Evolutionary conservation across 2,113 vertebrate species (phyloP), one percentile per base, ranked within the genome.

Genomic region (Ameiurus melas): DNA sequence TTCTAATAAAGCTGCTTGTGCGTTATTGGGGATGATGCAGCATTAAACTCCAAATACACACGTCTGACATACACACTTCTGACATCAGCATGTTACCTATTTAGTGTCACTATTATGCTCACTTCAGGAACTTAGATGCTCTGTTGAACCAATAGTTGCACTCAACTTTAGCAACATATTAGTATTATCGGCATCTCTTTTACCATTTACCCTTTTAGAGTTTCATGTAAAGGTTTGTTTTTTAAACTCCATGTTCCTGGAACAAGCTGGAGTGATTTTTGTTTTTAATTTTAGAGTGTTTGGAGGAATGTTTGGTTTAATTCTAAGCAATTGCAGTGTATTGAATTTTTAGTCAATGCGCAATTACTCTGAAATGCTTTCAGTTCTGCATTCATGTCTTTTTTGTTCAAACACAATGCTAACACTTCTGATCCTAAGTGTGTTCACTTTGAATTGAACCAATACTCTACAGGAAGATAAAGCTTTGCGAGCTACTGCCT

Each of bases 1-100:
- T 71, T 73, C 78, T 82, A 90, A 89, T 90, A 89, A 90, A 87
- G 80, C 83, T 85, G 81, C 71, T 78, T 60, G 70, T 83, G 82
- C n/a, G 81, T 90, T 88, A 80, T 73, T 36, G 66, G 47, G 66
- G 80, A 62, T 39, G 73, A 85, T 82, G 82, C 73, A 82, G 88
- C 55, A 87, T 78, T 81, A 82, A 55, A 66, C 68, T 57, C 86
- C 86, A 82, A 86, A 85, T 86, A 36, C 78, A 51, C 86, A 73
- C 12, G 20, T 87, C 86, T 83, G 80, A 62, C 66, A 83, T 87
- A 53, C 78, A 60, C 86, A 83, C 12, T 19, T 87, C 86, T 83
- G 80, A 62, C 66, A 83, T 87, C 80, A 87, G 79, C 77, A 47
- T 66, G 82, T 64, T 66, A 39, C 33, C 22, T 62, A 6, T 36